Evolutionary conservation across 2,888 invertebrate species (phyloP).

Genomic region (Zygaena filipendulae): DNA sequence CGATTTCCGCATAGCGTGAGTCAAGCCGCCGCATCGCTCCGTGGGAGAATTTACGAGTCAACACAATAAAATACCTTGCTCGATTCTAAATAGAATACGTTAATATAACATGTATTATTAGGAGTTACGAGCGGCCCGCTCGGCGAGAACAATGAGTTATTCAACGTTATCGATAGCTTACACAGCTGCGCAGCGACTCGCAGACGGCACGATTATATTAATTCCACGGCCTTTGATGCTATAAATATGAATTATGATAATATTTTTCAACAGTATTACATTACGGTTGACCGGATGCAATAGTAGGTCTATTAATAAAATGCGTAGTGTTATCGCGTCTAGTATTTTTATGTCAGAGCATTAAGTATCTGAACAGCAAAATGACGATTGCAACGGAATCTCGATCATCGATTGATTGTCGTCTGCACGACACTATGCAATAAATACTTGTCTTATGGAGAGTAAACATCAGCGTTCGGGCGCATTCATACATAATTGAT

Average conservation of each 20-base stretch:
- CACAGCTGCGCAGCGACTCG: slow-evolving; percentile 37
- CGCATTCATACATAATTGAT: slow-evolving; percentile 68
- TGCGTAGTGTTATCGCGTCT: too few relatives aligned
- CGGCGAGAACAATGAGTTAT: slow-evolving; percentile 39
- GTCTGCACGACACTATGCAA: slow-evolving; percentile 60
- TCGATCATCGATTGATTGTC: slow-evolving; percentile 51
- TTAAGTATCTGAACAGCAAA: too few relatives aligned
- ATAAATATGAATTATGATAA: slow-evolving; percentile 31
- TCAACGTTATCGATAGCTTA: slow-evolving; percentile 44
- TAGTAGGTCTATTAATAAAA: too few relatives aligned
- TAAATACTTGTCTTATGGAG: slow-evolving; percentile 63
- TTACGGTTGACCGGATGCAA: too few relatives aligned
- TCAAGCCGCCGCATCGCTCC: slow-evolving; percentile 20
- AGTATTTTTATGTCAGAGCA: too few relatives aligned
- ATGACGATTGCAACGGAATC: too few relatives aligned
- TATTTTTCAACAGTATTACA: too few relatives aligned
- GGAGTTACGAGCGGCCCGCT: slow-evolving; percentile 17
- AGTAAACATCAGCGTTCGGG: slow-evolving; percentile 61
- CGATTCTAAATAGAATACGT: slow-evolving; percentile 12
- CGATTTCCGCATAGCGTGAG: slow-evolving; percentile 26
- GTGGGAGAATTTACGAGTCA: slow-evolving; percentile 31
- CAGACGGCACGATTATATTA: slow-evolving; percentile 36
- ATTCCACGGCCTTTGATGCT: slow-evolving; percentile 28
- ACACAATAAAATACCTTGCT: slow-evolving; percentile 24
- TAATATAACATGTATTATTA: slow-evolving; percentile 3